Base-by-base conservation (phyloP, 1,140 invertebrate species). In the Eumeta japonica region DNA sequence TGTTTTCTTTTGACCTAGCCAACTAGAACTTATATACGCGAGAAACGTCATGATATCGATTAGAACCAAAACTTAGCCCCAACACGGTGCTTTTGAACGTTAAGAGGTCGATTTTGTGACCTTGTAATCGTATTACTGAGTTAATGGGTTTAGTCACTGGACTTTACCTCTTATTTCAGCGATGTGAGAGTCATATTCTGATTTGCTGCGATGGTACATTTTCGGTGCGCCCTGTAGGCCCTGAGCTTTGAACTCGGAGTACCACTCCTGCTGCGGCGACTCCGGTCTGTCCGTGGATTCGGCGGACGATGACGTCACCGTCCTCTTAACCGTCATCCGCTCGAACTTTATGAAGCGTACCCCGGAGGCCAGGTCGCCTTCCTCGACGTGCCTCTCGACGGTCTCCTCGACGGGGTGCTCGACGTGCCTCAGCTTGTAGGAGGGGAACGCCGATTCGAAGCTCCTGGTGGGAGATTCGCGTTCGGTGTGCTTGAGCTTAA, bases 151-250 rank as follows among this genome's bases (percentile, higher is more conserved):
- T n/a, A n/a, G n/a, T n/a, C n/a, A n/a, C n/a, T n/a, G n/a, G n/a
- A n/a, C n/a, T 75, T 68, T 82, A 91, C 90, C 89, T 90, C 85
- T 83, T 54, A 90, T 89, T 71, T 87, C 80, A 42, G 83, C 83
- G 61, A 92, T 92, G 70, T 92, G 89, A n/a, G 85, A 83, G 62
- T 92, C 89, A 64, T 88, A 90, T 62, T 91, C 85, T 48, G 84
- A 86, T 61, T 83, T 85, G 64, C 83, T 89, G 50, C 84, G 77
- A 20, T 81, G 67, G 48, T 81, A 85, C 34, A 86, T 82, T 62
- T 81, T 80, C 10, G 77, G 64, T 12, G 78, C 74, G 44, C 79
- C 74, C 50, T 81, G 77, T 41, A 79, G 51, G 3, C 64, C 54
- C 41, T 73, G 62, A 31, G 74, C 66, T 43, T 65, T 50, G 52